Conservation (phyloP, 2,113 vertebrate genomes). For the Nibea coibor region DNA sequence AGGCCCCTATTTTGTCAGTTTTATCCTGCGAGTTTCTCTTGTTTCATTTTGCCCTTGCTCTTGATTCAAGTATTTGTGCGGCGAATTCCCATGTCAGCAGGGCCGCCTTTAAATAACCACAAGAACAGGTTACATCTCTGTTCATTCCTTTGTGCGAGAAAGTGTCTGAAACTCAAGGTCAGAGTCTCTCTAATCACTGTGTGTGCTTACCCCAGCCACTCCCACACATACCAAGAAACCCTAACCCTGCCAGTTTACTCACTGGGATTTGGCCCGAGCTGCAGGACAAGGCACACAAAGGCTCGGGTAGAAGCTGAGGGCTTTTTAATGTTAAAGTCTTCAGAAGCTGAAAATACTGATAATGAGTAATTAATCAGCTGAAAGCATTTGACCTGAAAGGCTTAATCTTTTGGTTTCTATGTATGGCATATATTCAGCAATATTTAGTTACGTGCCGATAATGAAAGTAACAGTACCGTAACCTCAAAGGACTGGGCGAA, state of each 20-base stretch:
- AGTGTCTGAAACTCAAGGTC: slow-evolving; percentile 69
- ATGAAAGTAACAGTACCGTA: not conserved
- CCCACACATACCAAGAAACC: slow-evolving; percentile 72
- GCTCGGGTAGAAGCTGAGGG: not conserved
- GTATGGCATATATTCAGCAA: not conserved
- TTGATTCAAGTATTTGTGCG: slow-evolving; percentile 7
- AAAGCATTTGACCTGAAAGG: not conserved
- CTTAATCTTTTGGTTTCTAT: not conserved
- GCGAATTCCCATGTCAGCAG: slow-evolving; percentile 1
- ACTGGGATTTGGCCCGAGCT: slow-evolving; percentile 41
- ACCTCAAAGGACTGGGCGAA: not conserved
- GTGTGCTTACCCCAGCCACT: slow-evolving; percentile 56
- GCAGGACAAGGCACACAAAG: slow-evolving; percentile 52
- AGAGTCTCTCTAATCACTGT: slow-evolving; percentile 67
- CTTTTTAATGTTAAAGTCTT: slow-evolving; percentile 15
- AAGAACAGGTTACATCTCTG: slow-evolving; percentile 35
- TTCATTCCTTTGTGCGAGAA: slow-evolving; percentile 64
- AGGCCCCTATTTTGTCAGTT: not conserved
- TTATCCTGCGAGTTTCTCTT: not conserved
- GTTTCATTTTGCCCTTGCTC: slow-evolving; percentile 13
- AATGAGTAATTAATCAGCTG: not conserved
- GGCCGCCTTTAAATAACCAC: not conserved
- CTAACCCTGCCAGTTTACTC: slow-evolving; percentile 47
- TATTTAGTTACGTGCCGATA: not conserved
- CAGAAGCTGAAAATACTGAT: slow-evolving; percentile 1